These are phyloP conservation scores for Drosophila littoralis DNA, from an alignment of 1,140 invertebrate genomes.

Conservation along the genomic window DNA sequence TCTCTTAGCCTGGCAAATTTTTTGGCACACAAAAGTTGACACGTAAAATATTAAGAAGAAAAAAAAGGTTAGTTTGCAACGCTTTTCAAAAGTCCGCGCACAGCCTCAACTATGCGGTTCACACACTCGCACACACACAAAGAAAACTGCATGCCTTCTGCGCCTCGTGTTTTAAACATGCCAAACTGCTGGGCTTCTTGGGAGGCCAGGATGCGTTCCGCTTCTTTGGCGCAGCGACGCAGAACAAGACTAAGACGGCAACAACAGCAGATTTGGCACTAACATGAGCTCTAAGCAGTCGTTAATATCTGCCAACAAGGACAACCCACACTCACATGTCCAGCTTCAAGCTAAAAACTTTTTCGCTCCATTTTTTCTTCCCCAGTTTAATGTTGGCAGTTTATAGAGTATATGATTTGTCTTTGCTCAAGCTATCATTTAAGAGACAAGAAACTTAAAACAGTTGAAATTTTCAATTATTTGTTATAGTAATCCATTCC, in stretches of 20 bases:
- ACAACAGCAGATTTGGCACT: constrained; percentile 40
- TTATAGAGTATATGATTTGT: too few species aligned
- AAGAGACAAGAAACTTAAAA: too few species aligned
- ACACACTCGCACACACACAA: constrained; percentile 15
- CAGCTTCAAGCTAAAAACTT: not conserved
- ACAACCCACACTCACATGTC: constrained; percentile 11
- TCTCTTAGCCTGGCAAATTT: constrained; percentile 36
- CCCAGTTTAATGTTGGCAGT: not conserved
- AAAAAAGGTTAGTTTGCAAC: constrained; percentile 27
- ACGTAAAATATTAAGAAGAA: constrained; percentile 64
- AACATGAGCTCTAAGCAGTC: constrained; percentile 34
- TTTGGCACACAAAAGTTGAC: constrained; percentile 65
- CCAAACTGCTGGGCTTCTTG: constrained; percentile 6
- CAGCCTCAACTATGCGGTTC: constrained; percentile 18
- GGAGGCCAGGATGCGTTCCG: constrained; percentile 24
- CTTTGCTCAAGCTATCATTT: too few species aligned
- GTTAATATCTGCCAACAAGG: constrained; percentile 42
- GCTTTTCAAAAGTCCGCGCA: constrained; percentile 28
- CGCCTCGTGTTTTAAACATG: constrained; percentile 29
- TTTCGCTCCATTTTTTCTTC: not conserved
- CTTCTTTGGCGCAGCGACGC: constrained; percentile 12
- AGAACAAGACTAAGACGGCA: constrained; percentile 1
- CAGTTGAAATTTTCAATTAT: too few species aligned
- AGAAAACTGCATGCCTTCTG: constrained; percentile 35
- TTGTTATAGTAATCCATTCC: too few species aligned